Evolutionary conservation across 2,888 invertebrate genomes (phyloP).

Genomic region (Tipula lateralis): DNA sequence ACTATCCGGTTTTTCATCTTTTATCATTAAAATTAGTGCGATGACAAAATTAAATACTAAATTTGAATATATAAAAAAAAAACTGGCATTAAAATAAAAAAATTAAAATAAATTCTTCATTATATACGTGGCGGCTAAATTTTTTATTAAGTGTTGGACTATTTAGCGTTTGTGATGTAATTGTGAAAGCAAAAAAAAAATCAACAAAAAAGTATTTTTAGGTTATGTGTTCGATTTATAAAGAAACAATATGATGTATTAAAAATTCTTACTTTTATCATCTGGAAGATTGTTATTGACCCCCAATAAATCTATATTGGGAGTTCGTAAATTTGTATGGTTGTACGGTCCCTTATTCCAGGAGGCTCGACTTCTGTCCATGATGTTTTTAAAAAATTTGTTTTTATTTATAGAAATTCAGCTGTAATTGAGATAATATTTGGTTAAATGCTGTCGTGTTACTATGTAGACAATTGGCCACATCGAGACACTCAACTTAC

Average conservation of each 20-base stretch:
- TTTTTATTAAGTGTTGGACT: not conserved
- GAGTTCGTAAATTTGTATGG: not conserved
- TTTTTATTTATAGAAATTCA: constrained; percentile 5
- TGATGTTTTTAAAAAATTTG: not conserved
- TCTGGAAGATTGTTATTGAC: not conserved
- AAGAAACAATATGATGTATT: not conserved
- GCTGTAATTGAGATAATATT: not conserved
- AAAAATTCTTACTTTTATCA: constrained; percentile 27
- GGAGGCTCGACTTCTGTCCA: constrained; percentile 26
- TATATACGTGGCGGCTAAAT: not conserved
- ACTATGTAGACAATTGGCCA: not conserved
- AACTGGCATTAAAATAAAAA: not conserved
- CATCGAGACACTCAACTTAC: not conserved
- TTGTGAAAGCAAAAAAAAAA: not conserved
- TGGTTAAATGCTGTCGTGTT: not conserved
- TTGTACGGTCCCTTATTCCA: not conserved
- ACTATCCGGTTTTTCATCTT: not conserved
- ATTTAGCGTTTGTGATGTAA: not conserved
- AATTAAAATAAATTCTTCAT: not conserved
- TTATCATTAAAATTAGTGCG: not conserved
- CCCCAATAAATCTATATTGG: constrained; percentile 25
- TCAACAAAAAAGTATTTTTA: not conserved
- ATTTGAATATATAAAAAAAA: not conserved
- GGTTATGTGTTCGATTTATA: not conserved
- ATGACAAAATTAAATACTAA: not conserved